These are phyloP conservation scores for Petroica traversi DNA, from an alignment of 2,113 vertebrate genomes.

Conservation along the genomic window DNA sequence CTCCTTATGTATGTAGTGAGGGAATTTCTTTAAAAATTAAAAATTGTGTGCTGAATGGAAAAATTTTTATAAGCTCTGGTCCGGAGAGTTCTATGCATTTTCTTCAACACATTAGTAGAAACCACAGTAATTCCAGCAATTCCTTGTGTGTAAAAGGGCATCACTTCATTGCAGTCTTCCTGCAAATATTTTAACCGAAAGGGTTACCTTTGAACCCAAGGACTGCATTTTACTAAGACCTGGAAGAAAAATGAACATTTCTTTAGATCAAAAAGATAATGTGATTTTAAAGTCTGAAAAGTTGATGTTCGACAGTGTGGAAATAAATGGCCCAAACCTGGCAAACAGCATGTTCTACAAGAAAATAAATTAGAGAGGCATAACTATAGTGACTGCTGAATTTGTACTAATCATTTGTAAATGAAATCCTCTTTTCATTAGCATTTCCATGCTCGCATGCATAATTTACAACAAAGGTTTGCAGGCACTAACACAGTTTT, in stretches of 20 bases:
- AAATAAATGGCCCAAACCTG: slow-evolving; percentile 44
- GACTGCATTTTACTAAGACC: background rate
- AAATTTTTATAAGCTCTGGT: background rate
- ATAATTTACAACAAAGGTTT: slow-evolving; percentile 64
- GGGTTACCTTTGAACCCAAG: background rate
- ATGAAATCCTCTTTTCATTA: slow-evolving; percentile 70
- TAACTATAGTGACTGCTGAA: slow-evolving; percentile 43
- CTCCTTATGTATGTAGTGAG: background rate
- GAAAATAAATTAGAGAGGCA: slow-evolving; percentile 41
- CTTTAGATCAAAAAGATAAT: background rate
- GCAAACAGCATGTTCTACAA: slow-evolving; percentile 44
- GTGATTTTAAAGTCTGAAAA: background rate
- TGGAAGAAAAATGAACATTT: background rate
- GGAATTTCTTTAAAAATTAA: background rate
- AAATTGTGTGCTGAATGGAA: background rate
- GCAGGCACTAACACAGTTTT: slow-evolving; percentile 52
- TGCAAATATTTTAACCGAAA: background rate
- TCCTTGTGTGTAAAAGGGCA: background rate
- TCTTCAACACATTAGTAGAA: background rate
- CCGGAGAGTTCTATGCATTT: background rate
- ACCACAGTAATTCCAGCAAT: background rate
- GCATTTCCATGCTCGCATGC: slow-evolving; percentile 53
- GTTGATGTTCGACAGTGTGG: background rate
- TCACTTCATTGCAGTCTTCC: background rate
- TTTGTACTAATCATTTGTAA: slow-evolving; percentile 66